Percentiles rank a stretch among this genome's conserved stretches.
Evolutionary conservation across 2,113 vertebrate species (phyloP).

Genomic region (Lichenostomus cassidix): DNA sequence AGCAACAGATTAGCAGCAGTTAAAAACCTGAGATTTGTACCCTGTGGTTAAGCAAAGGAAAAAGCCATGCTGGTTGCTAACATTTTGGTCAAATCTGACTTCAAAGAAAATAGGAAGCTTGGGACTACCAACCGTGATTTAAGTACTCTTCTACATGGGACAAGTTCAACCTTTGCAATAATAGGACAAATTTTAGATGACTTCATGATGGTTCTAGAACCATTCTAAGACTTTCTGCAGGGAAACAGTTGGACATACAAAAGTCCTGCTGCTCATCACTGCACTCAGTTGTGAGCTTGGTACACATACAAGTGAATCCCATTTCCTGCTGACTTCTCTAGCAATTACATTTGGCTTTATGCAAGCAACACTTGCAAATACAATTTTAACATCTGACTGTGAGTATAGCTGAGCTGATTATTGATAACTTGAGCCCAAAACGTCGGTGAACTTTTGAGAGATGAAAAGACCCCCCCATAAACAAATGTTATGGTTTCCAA

Average conservation of each 20-base stretch:
- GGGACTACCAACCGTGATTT: not conserved
- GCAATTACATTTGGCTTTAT: not conserved
- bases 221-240: not conserved
- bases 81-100: conserved; percentile 7
- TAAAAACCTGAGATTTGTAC: conserved; percentile 8
- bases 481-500: not conserved
- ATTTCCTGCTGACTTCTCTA: not conserved
- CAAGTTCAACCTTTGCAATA: not conserved
- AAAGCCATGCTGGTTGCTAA: not conserved
- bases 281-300: not conserved
- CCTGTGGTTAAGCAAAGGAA: conserved; percentile 25
- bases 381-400: not conserved
- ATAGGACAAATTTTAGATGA: not conserved
- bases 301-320: not conserved
- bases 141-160: not conserved
- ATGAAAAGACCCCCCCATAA: not conserved
- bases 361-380: not conserved
- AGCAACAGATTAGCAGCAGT: conserved; percentile 40
- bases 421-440: not conserved
- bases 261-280: not conserved
- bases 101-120: not conserved
- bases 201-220: not conserved
- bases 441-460: not conserved
- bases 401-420: not conserved
- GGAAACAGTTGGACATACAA: not conserved